These are phyloP conservation scores for Electrophaes corylata DNA, from an alignment of 2,888 invertebrate species.

Conservation along the genomic window DNA sequence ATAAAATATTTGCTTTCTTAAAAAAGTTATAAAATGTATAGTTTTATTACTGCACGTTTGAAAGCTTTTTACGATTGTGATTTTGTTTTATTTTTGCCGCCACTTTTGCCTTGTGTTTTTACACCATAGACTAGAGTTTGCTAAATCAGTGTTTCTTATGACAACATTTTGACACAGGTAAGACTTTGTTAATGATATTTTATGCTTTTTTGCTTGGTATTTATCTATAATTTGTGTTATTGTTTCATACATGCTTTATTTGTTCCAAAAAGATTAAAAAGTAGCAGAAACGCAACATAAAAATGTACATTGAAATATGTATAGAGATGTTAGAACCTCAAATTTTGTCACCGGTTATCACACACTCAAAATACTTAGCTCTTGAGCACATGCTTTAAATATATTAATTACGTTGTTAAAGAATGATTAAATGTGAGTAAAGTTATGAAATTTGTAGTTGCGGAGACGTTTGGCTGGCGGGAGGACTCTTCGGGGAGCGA, in stretches of 20 bases:
- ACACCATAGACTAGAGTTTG: slow-evolving; percentile 54
- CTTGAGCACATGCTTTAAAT: slow-evolving; percentile 11
- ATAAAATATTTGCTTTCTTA: slow-evolving; percentile 3
- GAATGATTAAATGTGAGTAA: slow-evolving; percentile 23
- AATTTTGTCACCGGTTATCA: background rate
- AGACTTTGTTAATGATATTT: slow-evolving; percentile 55
- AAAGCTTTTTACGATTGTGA: slow-evolving; percentile 85
- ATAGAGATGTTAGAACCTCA: background rate
- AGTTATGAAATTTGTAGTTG: slow-evolving; percentile 52
- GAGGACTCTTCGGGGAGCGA: slow-evolving; percentile 82
- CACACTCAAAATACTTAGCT: slow-evolving; percentile 1
- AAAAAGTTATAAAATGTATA: slow-evolving; percentile 33
- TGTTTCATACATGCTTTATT: slow-evolving; percentile 76
- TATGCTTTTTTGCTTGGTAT: slow-evolving; percentile 52
- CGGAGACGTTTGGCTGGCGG: slow-evolving; percentile 74
- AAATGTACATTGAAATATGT: background rate
- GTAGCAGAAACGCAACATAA: background rate
- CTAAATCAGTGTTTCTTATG: slow-evolving; percentile 57
- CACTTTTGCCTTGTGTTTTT: slow-evolving; percentile 51
- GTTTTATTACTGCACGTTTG: slow-evolving; percentile 72
- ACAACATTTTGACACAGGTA: slow-evolving; percentile 65
- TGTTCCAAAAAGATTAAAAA: background rate
- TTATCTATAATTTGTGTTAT: slow-evolving; percentile 39
- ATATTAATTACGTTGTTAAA: background rate
- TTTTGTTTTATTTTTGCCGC: slow-evolving; percentile 78